Conservation (phyloP, 2,797 vertebrate species). For the Coregonus ussuriensis region DNA sequence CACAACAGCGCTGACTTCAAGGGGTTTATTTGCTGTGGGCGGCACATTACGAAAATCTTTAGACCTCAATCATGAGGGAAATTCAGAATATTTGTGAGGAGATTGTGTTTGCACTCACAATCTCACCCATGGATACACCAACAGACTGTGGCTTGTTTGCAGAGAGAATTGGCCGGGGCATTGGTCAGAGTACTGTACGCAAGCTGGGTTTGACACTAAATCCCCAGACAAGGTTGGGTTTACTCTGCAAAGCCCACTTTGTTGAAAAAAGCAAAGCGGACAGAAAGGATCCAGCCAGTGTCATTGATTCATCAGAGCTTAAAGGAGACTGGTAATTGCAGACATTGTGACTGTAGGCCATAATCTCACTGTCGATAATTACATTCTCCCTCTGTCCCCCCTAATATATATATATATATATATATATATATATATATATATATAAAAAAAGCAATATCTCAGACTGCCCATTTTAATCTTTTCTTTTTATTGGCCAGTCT, state of each 20-base stretch:
- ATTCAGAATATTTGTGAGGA: constrained; percentile 23
- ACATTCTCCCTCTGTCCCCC: constrained; percentile 44
- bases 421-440: too few relatives aligned
- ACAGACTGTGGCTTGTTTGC: constrained; percentile 58
- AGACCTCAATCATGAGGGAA: constrained; percentile 17
- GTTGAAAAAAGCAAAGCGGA: constrained; percentile 66
- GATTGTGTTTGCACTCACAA: constrained; percentile 22
- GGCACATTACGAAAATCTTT: constrained; percentile 23
- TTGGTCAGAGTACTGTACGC: constrained; percentile 53
- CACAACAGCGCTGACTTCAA: constrained; percentile 27
- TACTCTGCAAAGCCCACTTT: constrained; percentile 67
- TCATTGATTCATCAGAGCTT: constrained; percentile 68
- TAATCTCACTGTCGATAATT: constrained; percentile 75
- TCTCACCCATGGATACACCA: constrained; percentile 18
- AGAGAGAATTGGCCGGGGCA: constrained; percentile 64
- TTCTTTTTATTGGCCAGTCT: too few relatives aligned
- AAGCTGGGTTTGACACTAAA: constrained; percentile 59
- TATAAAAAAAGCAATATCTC: too few relatives aligned
- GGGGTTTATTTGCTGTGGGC: constrained; percentile 5
- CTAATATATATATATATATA: too few relatives aligned
- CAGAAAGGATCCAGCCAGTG: constrained; percentile 60
- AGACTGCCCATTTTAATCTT: too few relatives aligned
- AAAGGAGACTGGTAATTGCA: constrained; percentile 66
- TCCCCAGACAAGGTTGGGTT: constrained; percentile 66
- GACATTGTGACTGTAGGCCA: constrained; percentile 60